Percentiles rank a stretch among this genome's conserved stretches.
These are phyloP conservation scores for Carposina sasakii DNA, from an alignment of 1,140 invertebrate species.

Conservation along the genomic window DNA sequence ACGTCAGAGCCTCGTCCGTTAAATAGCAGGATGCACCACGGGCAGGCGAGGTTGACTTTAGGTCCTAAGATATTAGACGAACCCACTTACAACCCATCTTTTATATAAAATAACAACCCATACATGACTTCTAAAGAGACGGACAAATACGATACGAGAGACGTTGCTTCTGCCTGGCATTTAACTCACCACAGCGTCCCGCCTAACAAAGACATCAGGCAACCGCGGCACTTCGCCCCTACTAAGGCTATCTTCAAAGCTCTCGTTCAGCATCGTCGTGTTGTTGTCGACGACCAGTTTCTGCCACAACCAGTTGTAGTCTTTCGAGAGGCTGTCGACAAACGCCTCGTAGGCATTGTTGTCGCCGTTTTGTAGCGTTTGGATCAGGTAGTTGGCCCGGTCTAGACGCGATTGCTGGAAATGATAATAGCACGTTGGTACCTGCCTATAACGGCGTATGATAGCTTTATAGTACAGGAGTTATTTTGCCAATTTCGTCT, in stretches of 20 bases:
- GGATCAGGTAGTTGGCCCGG: slow-evolving; percentile 49
- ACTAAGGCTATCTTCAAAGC: slow-evolving; percentile 59
- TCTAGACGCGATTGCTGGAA: slow-evolving; percentile 47
- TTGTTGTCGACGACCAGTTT: slow-evolving; percentile 53
- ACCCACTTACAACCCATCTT: no score
- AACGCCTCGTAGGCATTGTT: slow-evolving; percentile 59
- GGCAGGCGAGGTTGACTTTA: no score
- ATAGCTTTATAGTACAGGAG: no score
- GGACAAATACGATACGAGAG: no score
- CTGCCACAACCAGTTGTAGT: slow-evolving; percentile 70
- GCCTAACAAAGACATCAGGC: slow-evolving; percentile 65
- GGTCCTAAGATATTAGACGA: no score
- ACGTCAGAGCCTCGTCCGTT: no score
- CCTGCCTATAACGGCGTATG: no score
- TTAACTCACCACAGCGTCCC: slow-evolving; percentile 58
- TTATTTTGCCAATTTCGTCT: no score
- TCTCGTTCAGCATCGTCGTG: slow-evolving; percentile 46
- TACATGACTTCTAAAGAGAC: no score
- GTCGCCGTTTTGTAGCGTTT: slow-evolving; percentile 44
- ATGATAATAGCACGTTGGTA: background rate
- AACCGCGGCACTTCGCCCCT: slow-evolving; percentile 71
- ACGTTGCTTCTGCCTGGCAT: no score
- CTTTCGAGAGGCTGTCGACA: slow-evolving; percentile 60
- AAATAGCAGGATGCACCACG: no score
- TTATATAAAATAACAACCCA: no score